Conservation (phyloP, 2,888 invertebrate species). For the Melanargia galathea region DNA sequence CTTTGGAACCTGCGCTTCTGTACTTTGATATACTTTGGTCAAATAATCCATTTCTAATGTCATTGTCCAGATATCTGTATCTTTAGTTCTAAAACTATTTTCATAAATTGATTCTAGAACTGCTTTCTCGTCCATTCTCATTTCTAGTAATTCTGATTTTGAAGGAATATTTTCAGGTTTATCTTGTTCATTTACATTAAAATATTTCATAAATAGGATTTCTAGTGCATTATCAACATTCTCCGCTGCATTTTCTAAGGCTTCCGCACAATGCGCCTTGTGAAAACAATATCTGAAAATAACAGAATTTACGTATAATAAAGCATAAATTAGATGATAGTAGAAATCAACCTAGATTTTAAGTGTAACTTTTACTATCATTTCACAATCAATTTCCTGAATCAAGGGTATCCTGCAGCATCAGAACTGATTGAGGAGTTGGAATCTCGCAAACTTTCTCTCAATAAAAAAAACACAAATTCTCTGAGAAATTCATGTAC, state of each 20-base stretch:
- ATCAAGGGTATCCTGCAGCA: no score
- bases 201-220: constrained; percentile 88
- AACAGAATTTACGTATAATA: constrained; percentile 3
- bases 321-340: neutral
- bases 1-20: constrained; percentile 71
- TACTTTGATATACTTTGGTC: constrained; percentile 79
- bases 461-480: no score
- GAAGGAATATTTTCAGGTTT: constrained; percentile 70
- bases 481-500: no score
- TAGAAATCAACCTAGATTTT: no score
- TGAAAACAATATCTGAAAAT: constrained; percentile 87
- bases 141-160: constrained; percentile 82
- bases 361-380: no score
- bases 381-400: no score
- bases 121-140: constrained; percentile 87
- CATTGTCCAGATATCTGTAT: constrained; percentile 88
- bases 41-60: constrained; percentile 86
- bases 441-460: no score
- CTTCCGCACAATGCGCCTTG: constrained; percentile 87
- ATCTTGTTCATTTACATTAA: constrained; percentile 69
- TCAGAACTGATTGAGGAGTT: no score
- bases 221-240: constrained; percentile 88
- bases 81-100: constrained; percentile 85
- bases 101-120: constrained; percentile 91
- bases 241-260: constrained; percentile 85